Base-by-base conservation (phyloP, 2,888 invertebrate genomes). In the Oscheius sp. region DNA sequence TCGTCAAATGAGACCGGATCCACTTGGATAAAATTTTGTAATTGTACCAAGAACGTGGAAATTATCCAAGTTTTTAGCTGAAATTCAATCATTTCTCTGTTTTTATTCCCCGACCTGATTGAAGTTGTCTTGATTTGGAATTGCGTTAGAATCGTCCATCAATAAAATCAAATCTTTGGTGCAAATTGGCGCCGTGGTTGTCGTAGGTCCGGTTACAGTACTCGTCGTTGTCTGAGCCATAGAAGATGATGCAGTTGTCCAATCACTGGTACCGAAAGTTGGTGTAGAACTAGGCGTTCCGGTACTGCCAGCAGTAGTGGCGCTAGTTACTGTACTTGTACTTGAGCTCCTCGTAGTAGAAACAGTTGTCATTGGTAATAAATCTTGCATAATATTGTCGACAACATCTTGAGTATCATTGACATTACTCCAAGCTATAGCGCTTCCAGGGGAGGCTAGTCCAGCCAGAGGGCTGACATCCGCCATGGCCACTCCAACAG, bases 401-500 rank as follows among this genome's bases (percentile, higher is more conserved):
- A 45, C 56, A 6, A 72, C 56, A 12, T 21, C 52, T 12, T 64
- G 23, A 7, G 61, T 43, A 66, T 72, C 64, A 21, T n/a, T 49
- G 5, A 53, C 53, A 55, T 72, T 41, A 3, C 18, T 16, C 72
- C 72, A 72, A 1, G 72, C 63, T n/a, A 72, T 53, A 3, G 64
- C 72, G 1, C 35, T n/a, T 35, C 64, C 72, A 16, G 63, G 29
- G 2, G 63, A 64, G 49, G 64, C 72, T 13, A 72, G 27, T 23
- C n/a, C 9, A 7, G 13, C 27, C 1, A 72, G 35, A 41, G 12
- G 18, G 29, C 16, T n/a, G 1, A 29, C 23, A 43, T 63, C 64
- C 13, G 46, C 41, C 64, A 72, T 52, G 13, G 23, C 72, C 13
- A 72, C 64, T 41, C 72, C 72, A 18, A 73, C 59, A 25, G 68